Conservation (phyloP, 2,113 vertebrate species). For the Vombatus ursinus region DNA sequence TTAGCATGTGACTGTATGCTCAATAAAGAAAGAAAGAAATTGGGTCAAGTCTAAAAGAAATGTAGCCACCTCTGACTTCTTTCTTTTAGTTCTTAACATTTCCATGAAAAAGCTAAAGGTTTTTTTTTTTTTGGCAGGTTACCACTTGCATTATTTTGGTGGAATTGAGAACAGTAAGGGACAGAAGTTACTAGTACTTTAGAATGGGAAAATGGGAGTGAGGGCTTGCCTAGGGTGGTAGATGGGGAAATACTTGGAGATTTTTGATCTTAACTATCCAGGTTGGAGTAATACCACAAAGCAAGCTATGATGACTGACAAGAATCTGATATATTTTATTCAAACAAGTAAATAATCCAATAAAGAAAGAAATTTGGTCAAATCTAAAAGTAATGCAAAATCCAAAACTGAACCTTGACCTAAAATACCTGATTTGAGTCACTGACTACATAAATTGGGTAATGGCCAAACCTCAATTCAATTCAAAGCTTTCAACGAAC, state of each 20-base stretch:
- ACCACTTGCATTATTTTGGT: background rate
- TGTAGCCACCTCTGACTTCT: slow-evolving; percentile 14
- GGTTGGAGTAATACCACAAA: background rate
- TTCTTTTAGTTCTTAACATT: slow-evolving; percentile 16
- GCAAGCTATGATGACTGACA: background rate
- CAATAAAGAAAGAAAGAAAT: slow-evolving; percentile 55
- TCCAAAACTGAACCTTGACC: background rate
- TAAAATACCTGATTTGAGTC: background rate
- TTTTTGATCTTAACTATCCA: background rate
- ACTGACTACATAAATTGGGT: background rate
- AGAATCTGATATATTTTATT: background rate
- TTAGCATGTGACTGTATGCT: slow-evolving; percentile 15
- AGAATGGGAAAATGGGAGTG: background rate
- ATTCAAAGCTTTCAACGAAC: background rate
- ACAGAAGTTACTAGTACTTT: background rate
- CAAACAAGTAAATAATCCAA: background rate
- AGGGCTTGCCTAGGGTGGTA: background rate
- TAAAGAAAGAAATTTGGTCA: background rate
- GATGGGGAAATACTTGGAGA: background rate
- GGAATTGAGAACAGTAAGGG: background rate
- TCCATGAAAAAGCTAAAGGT: slow-evolving; percentile 15
- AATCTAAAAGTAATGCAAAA: background rate
- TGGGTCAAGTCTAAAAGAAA: slow-evolving; percentile 49
- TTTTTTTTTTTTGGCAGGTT: slow-evolving; percentile 8
- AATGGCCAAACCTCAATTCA: background rate